Percentiles rank a stretch among this genome's conserved stretches.
Conservation (phyloP, 2,797 vertebrate species). For the Brachyrhaphis roseni region DNA sequence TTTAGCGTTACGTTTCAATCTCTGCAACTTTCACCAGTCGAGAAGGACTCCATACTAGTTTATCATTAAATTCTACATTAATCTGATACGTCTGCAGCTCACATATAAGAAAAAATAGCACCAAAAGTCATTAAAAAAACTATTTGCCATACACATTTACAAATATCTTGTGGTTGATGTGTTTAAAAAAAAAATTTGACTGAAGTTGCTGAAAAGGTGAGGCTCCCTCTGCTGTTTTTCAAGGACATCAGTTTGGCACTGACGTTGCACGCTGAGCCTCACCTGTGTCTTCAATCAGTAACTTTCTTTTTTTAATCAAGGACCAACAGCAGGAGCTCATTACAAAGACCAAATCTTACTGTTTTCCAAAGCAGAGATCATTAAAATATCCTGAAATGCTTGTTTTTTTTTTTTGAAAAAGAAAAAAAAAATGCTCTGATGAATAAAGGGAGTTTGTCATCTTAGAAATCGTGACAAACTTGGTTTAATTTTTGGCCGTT, state of each 20-base stretch:
- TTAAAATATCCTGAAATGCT: slow-evolving; percentile 41
- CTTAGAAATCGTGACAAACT: neutral
- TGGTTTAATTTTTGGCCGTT: slow-evolving; percentile 5
- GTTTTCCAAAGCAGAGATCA: slow-evolving; percentile 33
- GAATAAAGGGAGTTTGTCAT: slow-evolving; percentile 23
- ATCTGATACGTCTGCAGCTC: neutral
- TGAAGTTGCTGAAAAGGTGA: slow-evolving; percentile 35
- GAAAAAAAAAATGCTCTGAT: neutral
- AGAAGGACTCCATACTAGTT: neutral
- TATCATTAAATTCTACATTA: neutral
- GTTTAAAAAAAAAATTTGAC: neutral
- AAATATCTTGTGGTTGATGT: neutral
- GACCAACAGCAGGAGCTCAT: slow-evolving; percentile 42
- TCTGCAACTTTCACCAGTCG: neutral
- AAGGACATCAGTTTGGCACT: slow-evolving; percentile 36
- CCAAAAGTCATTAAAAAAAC: neutral
- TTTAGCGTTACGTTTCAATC: neutral
- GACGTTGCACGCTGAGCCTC: slow-evolving; percentile 33
- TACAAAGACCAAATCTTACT: slow-evolving; percentile 5
- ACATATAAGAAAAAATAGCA: neutral
- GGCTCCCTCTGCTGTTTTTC: slow-evolving; percentile 27
- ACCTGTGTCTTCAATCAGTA: slow-evolving; percentile 24
- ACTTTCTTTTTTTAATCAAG: slow-evolving; percentile 30
- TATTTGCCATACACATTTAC: neutral
- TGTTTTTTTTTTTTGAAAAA: neutral